Evolutionary conservation across 2,113 vertebrate genomes (phyloP).

Genomic region (Xiphorhynchus elegans): DNA sequence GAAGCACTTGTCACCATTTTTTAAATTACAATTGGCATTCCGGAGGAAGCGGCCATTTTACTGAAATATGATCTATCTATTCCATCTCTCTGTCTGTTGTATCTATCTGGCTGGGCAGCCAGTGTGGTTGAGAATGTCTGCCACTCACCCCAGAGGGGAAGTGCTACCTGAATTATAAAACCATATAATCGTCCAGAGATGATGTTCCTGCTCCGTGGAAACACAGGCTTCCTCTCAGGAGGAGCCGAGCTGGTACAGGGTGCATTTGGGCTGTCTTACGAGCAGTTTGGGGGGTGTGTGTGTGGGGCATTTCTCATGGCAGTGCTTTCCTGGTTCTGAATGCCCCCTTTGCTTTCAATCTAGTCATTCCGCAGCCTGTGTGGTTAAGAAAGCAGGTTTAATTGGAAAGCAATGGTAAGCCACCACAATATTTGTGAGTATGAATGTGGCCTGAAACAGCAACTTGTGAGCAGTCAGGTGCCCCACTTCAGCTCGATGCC

Average conservation of each 20-base stretch:
- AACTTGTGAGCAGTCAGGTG: neutral
- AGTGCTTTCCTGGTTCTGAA: neutral
- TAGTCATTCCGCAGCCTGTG: neutral
- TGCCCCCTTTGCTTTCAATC: neutral
- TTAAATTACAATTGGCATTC: slow-evolving; percentile 63
- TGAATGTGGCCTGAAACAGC: neutral
- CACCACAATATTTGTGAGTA: neutral
- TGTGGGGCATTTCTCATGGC: neutral
- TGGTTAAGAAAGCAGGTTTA: neutral
- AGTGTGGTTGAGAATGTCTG: neutral
- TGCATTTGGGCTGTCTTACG: neutral
- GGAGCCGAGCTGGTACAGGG: neutral
- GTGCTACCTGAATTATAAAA: neutral
- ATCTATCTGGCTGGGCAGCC: neutral
- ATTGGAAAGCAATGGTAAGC: neutral
- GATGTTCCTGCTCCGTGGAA: rapidly evolving
- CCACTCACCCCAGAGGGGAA: neutral
- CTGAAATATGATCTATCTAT: slow-evolving; percentile 58
- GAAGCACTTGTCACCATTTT: slow-evolving; percentile 54
- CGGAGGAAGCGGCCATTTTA: neutral
- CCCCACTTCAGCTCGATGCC: rapidly evolving
- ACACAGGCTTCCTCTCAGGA: rapidly evolving
- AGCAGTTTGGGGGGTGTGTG: neutral
- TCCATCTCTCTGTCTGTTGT: neutral
- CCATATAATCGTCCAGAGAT: neutral